These are phyloP conservation scores for Mamestra brassicae DNA, from an alignment of 2,888 invertebrate genomes.

Conservation along the genomic window DNA sequence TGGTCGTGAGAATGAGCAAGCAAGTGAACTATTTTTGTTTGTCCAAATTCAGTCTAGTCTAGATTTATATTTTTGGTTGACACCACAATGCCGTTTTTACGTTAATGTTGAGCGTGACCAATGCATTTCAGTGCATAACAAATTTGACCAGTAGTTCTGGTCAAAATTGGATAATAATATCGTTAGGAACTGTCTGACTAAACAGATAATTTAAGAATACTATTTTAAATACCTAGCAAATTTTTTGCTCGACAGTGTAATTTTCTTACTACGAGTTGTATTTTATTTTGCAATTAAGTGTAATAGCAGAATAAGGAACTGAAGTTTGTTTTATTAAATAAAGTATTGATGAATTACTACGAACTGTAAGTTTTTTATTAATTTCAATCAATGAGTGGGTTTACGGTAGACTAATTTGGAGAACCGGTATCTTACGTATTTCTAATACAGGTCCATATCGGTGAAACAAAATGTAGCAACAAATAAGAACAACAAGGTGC, in stretches of 20 bases:
- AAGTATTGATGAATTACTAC: neutral
- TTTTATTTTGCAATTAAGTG: constrained; percentile 34
- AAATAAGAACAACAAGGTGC: constrained; percentile 9
- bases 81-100: constrained; percentile 40
- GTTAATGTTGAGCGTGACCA: constrained; percentile 40
- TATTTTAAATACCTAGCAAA: constrained; percentile 44
- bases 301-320: constrained; percentile 39
- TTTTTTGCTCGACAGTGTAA: constrained; percentile 25
- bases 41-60: constrained; percentile 2
- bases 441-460: constrained; percentile 7
- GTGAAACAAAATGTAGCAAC: constrained; percentile 16
- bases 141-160: constrained; percentile 37
- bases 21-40: neutral
- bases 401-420: constrained; percentile 27
- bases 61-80: constrained; percentile 33
- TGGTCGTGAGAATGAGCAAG: neutral
- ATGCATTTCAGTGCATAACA: constrained; percentile 50
- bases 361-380: constrained; percentile 15
- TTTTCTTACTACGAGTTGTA: constrained; percentile 32
- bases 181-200: constrained; percentile 40
- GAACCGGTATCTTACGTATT: constrained; percentile 52
- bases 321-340: constrained; percentile 16
- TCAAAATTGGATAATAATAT: constrained; percentile 50
- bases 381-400: constrained; percentile 49
- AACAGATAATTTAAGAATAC: constrained; percentile 44